These are phyloP conservation scores for Perognathus longimembris DNA, from an alignment of 2,113 vertebrate species.

Conservation along the genomic window DNA sequence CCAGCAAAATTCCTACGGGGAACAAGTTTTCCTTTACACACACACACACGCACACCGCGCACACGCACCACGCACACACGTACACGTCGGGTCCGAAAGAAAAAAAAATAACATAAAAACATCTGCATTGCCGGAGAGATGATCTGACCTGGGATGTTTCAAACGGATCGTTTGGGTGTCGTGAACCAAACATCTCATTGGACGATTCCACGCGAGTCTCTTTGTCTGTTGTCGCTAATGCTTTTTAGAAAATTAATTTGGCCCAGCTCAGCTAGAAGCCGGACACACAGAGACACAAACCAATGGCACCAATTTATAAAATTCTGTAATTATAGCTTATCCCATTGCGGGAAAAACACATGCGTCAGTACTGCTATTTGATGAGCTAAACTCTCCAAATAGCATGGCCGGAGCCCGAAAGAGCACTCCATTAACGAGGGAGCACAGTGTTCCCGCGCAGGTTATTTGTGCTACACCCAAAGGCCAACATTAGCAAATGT, in stretches of 20 bases:
- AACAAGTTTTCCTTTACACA: constrained; percentile 18
- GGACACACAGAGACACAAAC: neutral
- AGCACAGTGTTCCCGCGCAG: accelerated
- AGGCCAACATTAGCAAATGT: neutral
- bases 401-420: neutral
- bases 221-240: neutral
- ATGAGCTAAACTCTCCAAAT: constrained; percentile 42
- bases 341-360: neutral
- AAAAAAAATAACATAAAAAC: no score
- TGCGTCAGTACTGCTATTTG: constrained; percentile 36
- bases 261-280: constrained; percentile 7
- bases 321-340: constrained; percentile 52
- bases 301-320: constrained; percentile 43
- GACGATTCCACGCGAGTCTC: neutral
- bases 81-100: no score
- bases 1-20: constrained; percentile 81
- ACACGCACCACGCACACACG: no score
- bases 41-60: no score
- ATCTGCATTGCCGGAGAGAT: no score
- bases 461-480: neutral
- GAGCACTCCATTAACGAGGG: neutral
- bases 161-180: neutral
- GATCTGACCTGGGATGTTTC: no score
- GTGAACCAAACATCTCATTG: neutral
- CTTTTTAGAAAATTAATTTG: constrained; percentile 71